These are phyloP conservation scores for Hyposoter dolosus DNA, from an alignment of 2,888 invertebrate genomes.

Conservation along the genomic window DNA sequence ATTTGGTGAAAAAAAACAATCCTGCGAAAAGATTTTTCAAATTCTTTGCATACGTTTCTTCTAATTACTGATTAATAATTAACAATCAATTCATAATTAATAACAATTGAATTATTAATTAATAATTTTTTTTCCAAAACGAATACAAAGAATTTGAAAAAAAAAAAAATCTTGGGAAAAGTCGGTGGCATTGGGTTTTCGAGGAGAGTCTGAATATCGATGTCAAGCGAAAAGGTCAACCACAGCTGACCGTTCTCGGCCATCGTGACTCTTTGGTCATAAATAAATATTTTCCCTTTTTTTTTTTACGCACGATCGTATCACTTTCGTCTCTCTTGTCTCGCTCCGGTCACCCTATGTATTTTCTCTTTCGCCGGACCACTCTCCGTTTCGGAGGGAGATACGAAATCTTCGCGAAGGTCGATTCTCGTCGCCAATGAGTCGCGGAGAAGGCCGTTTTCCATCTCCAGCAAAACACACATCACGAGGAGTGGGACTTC, in stretches of 20 bases:
- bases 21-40: neutral
- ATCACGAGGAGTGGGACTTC: constrained; percentile 40
- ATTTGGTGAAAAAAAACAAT: too few species aligned
- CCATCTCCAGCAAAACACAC: neutral
- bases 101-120: too few species aligned
- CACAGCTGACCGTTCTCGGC: constrained; percentile 66
- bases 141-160: neutral
- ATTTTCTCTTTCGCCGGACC: constrained; percentile 54
- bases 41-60: too few species aligned
- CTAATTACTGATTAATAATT: too few species aligned
- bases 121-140: neutral
- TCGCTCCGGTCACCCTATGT: neutral
- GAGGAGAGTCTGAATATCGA: constrained; percentile 29
- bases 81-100: too few species aligned
- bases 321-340: constrained; percentile 48
- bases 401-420: constrained; percentile 57
- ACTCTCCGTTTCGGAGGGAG: constrained; percentile 24
- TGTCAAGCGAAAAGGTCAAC: constrained; percentile 65
- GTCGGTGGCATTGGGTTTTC: neutral
- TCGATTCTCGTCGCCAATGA: constrained; percentile 46
- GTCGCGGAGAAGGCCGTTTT: constrained; percentile 54
- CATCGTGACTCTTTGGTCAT: constrained; percentile 44
- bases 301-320: constrained; percentile 24
- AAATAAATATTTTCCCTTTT: constrained; percentile 5
- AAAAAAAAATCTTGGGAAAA: neutral